phyloP scores from a whole-genome alignment of 2,797 vertebrate genomes.

The Argyrosomus regius region DNA sequence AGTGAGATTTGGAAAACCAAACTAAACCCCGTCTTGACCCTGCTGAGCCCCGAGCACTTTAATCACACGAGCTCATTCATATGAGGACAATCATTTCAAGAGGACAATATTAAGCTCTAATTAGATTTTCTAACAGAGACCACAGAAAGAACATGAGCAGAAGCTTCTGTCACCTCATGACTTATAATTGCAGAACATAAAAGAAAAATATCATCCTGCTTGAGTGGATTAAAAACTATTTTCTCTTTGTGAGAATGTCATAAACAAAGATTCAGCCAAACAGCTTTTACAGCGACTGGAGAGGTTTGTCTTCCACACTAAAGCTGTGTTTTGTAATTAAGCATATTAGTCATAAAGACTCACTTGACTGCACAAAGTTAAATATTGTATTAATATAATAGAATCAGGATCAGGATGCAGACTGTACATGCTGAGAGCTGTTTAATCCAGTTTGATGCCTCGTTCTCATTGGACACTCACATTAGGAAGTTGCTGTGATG shows the following conservation, averaged over 20 bases:
- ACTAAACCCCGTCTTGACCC: not conserved
- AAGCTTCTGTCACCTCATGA: conserved; percentile 29
- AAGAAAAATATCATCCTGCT: conserved; percentile 28
- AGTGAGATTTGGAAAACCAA: not conserved
- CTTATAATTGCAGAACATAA: conserved; percentile 3
- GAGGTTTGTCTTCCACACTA: conserved; percentile 5
- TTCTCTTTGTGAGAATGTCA: too few species aligned
- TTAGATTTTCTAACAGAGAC: conserved; percentile 29
- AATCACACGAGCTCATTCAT: conserved; percentile 36
- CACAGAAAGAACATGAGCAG: conserved; percentile 3
- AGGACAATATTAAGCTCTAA: conserved; percentile 37
- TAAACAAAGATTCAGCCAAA: too few species aligned
- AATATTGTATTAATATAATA: not conserved
- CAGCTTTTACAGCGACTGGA: too few species aligned
- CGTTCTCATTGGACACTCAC: too few species aligned
- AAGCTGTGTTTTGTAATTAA: conserved; percentile 24
- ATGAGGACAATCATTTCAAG: conserved; percentile 30
- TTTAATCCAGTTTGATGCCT: too few species aligned
- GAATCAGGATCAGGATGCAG: too few species aligned
- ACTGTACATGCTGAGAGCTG: too few species aligned
- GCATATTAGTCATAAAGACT: conserved; percentile 35
- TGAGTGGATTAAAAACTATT: too few species aligned
- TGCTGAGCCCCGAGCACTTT: conserved; percentile 5
- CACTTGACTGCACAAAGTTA: conserved; percentile 16
- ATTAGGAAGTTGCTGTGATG: too few species aligned